Percentiles rank a stretch among this genome's conserved stretches.
Conservation (phyloP, 2,888 invertebrate species). For the Altica lythri region DNA sequence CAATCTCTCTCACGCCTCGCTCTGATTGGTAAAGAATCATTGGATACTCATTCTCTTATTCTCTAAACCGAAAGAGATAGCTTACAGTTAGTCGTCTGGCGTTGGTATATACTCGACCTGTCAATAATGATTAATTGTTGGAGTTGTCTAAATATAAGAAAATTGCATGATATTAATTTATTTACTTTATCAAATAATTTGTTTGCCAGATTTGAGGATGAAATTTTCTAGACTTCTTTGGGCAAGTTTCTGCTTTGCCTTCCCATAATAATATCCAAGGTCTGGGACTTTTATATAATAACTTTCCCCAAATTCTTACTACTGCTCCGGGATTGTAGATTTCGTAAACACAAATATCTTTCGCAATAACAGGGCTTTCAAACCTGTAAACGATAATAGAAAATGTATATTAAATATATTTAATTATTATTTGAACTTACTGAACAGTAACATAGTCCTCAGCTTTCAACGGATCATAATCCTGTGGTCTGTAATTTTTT, state of each 20-base stretch:
- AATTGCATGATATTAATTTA: too few relatives aligned
- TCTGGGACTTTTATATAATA: slow-evolving; percentile 49
- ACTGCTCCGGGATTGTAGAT: slow-evolving; percentile 86
- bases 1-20: too few relatives aligned
- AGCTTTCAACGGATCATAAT: slow-evolving; percentile 67
- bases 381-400: slow-evolving; percentile 58
- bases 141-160: too few relatives aligned
- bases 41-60: too few relatives aligned
- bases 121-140: too few relatives aligned
- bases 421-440: slow-evolving; percentile 63
- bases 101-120: too few relatives aligned
- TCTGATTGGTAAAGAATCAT: too few relatives aligned
- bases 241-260: slow-evolving; percentile 66
- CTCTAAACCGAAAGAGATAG: too few relatives aligned
- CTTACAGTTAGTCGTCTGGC: too few relatives aligned
- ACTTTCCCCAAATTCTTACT: slow-evolving; percentile 75
- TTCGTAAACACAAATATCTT: slow-evolving; percentile 77
- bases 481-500: slow-evolving; percentile 75
- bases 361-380: slow-evolving; percentile 69
- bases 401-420: slow-evolving; percentile 29
- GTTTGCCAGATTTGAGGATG: slow-evolving; percentile 70
- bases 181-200: slow-evolving; percentile 56
- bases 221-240: slow-evolving; percentile 72
- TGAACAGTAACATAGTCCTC: slow-evolving; percentile 74
- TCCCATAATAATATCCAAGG: slow-evolving; percentile 81